A percentile compares a stretch with the other conserved stretches of the same genome.
phyloP scores from a whole-genome alignment of 2,797 vertebrate species.

The Hozukius guyotensis region DNA sequence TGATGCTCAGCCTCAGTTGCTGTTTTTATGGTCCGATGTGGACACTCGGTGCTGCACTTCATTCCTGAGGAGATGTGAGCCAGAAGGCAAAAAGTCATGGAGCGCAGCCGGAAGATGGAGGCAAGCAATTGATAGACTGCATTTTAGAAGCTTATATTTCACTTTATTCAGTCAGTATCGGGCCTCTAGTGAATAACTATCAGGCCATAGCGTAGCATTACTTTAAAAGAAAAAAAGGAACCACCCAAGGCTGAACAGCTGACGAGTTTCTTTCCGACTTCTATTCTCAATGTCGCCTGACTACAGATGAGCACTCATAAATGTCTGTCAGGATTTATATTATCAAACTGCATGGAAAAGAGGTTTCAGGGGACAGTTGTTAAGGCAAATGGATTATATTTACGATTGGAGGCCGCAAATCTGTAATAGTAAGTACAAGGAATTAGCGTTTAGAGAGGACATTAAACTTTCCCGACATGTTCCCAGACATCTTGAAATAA shows the following conservation, averaged over 20 bases:
- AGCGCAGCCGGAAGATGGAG: slow-evolving; percentile 60
- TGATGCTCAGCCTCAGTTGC: slow-evolving; percentile 75
- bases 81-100: slow-evolving; percentile 72
- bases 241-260: slow-evolving; percentile 58
- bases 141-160: slow-evolving; percentile 81
- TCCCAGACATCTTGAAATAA: slow-evolving; percentile 58
- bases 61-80: slow-evolving; percentile 75
- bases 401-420: slow-evolving; percentile 61
- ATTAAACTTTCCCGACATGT: slow-evolving; percentile 67
- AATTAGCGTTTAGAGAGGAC: slow-evolving; percentile 66
- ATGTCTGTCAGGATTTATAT: slow-evolving; percentile 79
- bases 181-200: slow-evolving; percentile 71
- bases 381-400: slow-evolving; percentile 75
- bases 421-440: slow-evolving; percentile 62
- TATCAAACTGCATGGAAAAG: slow-evolving; percentile 68
- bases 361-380: slow-evolving; percentile 73
- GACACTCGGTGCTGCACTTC: slow-evolving; percentile 71
- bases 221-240: slow-evolving; percentile 71
- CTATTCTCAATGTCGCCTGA: slow-evolving; percentile 45
- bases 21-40: slow-evolving; percentile 78
- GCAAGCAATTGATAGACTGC: slow-evolving; percentile 76
- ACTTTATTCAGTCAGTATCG: slow-evolving; percentile 74
- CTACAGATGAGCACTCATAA: slow-evolving; percentile 73
- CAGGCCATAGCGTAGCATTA: slow-evolving; percentile 62
- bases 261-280: slow-evolving; percentile 44